phyloP scores from a whole-genome alignment of 2,797 vertebrate species.

The Pseudochirops cupreus region DNA sequence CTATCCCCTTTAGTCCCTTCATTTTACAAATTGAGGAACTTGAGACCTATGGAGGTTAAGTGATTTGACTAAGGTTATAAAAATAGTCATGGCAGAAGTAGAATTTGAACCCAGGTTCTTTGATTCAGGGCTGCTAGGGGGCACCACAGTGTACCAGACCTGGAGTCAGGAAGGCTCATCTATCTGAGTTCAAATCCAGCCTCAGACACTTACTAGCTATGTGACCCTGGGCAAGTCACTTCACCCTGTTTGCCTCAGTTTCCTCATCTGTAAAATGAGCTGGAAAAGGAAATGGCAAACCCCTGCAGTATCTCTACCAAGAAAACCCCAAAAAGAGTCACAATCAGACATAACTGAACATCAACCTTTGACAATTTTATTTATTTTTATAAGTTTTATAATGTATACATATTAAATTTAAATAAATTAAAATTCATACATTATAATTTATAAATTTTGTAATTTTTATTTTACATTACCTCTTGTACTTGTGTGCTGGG shows the following conservation, averaged over 20 bases:
- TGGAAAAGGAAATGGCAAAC: neutral
- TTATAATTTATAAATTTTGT: neutral
- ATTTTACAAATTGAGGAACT: too few relatives aligned
- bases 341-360: neutral
- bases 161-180: neutral
- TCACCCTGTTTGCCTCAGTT: neutral
- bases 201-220: neutral
- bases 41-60: neutral
- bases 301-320: neutral
- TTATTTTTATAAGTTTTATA: too few relatives aligned
- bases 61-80: neutral
- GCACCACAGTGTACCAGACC: neutral
- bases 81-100: neutral
- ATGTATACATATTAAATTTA: too few relatives aligned
- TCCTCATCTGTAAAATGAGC: neutral
- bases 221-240: neutral
- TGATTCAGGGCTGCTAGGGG: neutral
- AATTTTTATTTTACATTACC: neutral
- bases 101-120: neutral
- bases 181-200: neutral
- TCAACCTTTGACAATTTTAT: neutral
- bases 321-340: neutral
- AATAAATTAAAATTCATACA: too few relatives aligned
- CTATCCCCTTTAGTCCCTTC: neutral
- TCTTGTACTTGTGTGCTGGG: neutral